A percentile compares a stretch with the other conserved stretches of the same genome.
phyloP scores from a whole-genome alignment of 2,888 invertebrate genomes.

The Agrochola lychnidis region DNA sequence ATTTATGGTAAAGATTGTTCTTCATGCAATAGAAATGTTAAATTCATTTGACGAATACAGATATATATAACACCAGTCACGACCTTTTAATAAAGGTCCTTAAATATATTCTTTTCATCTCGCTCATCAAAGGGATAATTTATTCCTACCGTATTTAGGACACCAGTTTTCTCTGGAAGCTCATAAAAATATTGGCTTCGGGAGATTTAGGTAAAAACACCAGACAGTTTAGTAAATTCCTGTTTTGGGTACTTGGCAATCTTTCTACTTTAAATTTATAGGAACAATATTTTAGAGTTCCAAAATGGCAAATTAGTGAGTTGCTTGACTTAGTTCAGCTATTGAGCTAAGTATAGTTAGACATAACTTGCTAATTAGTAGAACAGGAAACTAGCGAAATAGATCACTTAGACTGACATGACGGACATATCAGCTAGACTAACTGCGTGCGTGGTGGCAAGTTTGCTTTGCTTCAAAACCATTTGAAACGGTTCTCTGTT shows the following conservation, averaged over 20 bases:
- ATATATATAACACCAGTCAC: conserved; percentile 5
- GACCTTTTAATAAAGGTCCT: conserved; percentile 40
- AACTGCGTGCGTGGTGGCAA: conserved; percentile 8
- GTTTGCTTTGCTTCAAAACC: conserved; percentile 2
- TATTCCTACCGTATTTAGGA: conserved; percentile 53
- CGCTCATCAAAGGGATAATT: conserved; percentile 59
- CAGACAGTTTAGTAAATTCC: conserved; percentile 3
- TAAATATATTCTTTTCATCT: conserved; percentile 55
- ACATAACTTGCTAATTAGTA: conserved; percentile 17
- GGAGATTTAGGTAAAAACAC: conserved; percentile 17
- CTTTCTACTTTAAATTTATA: not conserved
- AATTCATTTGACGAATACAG: conserved; percentile 15
- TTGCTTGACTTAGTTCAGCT: not conserved
- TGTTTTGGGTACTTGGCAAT: conserved; percentile 1
- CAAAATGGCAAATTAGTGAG: not conserved
- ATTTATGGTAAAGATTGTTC: conserved; percentile 13
- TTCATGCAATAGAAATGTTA: conserved; percentile 17
- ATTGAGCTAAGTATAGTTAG: not conserved
- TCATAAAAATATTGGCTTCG: conserved; percentile 41
- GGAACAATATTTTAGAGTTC: not conserved
- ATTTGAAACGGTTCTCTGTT: conserved; percentile 27
- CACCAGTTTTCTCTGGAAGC: conserved; percentile 36
- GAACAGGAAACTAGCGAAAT: conserved; percentile 26
- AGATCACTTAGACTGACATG: conserved; percentile 28
- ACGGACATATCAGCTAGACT: conserved; percentile 20